Evolutionary conservation across 2,888 invertebrate species (phyloP).

Genomic region (Teleogryllus oceanicus): DNA sequence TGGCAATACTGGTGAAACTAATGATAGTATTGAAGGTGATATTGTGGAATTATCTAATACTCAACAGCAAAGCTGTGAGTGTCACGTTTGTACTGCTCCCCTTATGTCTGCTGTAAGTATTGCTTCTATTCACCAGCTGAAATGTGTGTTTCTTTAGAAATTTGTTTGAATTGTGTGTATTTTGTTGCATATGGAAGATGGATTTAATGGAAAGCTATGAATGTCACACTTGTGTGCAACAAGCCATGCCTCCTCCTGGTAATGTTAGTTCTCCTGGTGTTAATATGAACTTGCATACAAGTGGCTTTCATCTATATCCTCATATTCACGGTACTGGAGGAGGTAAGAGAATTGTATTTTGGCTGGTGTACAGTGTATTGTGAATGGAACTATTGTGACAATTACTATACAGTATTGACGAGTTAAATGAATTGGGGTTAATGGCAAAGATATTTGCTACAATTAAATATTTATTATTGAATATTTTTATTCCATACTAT

Average conservation of each 20-base stretch:
- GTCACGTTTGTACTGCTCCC: conserved; percentile 41
- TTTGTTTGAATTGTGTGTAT: conserved; percentile 19
- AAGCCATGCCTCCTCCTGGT: conserved; percentile 30
- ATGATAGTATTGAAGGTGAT: conserved; percentile 28
- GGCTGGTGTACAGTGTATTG: too few relatives aligned
- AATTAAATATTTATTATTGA: not conserved
- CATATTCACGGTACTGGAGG: conserved; percentile 41
- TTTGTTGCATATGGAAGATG: conserved; percentile 29
- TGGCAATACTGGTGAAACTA: not conserved
- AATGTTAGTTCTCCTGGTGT: conserved; percentile 27
- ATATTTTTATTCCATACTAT: not conserved
- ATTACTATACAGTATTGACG: too few relatives aligned
- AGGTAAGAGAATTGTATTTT: conserved; percentile 24
- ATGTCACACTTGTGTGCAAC: conserved; percentile 38
- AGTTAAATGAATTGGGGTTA: too few relatives aligned
- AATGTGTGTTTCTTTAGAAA: not conserved
- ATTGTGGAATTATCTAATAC: conserved; percentile 33
- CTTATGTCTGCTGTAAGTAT: conserved; percentile 37
- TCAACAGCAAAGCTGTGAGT: conserved; percentile 40
- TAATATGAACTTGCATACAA: conserved; percentile 37
- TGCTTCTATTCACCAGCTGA: not conserved
- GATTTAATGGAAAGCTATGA: conserved; percentile 39
- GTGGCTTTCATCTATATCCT: conserved; percentile 41
- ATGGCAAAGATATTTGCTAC: not conserved
- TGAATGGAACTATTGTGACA: too few relatives aligned